Evolutionary conservation across 2,797 vertebrate genomes (phyloP).

Genomic region (Diceros bicornis): DNA sequence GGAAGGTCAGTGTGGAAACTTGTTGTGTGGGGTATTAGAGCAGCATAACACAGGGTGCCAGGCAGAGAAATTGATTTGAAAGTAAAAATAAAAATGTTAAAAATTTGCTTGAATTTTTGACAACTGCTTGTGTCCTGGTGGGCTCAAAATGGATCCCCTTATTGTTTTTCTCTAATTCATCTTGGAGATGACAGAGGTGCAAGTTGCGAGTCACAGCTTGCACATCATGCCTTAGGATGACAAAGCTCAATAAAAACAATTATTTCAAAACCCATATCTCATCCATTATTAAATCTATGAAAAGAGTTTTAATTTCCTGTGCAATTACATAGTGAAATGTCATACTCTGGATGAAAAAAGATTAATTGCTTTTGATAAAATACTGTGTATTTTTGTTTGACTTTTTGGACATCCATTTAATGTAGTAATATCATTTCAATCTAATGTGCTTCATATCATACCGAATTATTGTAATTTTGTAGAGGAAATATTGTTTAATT

Average conservation of each 20-base stretch:
- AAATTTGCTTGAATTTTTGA: slow-evolving; percentile 75
- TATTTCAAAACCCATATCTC: slow-evolving; percentile 89
- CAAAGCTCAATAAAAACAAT: slow-evolving; percentile 91
- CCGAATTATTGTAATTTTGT: slow-evolving; percentile 82
- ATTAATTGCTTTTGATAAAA: slow-evolving; percentile 87
- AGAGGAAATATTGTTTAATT: slow-evolving; percentile 85
- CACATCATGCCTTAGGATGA: slow-evolving; percentile 81
- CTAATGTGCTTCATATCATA: slow-evolving; percentile 72
- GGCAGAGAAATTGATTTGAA: slow-evolving; percentile 55
- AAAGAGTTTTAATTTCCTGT: slow-evolving; percentile 92
- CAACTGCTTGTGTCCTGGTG: slow-evolving; percentile 80
- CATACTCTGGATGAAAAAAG: slow-evolving; percentile 81
- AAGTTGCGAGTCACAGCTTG: slow-evolving; percentile 85
- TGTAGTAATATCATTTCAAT: slow-evolving; percentile 84
- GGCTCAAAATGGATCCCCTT: slow-evolving; percentile 76
- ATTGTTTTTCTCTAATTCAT: slow-evolving; percentile 84
- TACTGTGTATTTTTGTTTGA: slow-evolving; percentile 85
- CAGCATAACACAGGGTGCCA: not conserved
- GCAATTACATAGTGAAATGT: slow-evolving; percentile 89
- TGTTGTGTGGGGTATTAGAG: not conserved
- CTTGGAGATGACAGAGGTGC: slow-evolving; percentile 82
- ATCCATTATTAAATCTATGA: slow-evolving; percentile 91
- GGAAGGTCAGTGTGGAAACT: not conserved
- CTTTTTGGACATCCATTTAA: slow-evolving; percentile 82
- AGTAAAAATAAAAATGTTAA: slow-evolving; percentile 35